A percentile compares a stretch with the other conserved stretches of the same genome.
Conservation (phyloP, 2,888 invertebrate species). For the Orthosia cruda region DNA sequence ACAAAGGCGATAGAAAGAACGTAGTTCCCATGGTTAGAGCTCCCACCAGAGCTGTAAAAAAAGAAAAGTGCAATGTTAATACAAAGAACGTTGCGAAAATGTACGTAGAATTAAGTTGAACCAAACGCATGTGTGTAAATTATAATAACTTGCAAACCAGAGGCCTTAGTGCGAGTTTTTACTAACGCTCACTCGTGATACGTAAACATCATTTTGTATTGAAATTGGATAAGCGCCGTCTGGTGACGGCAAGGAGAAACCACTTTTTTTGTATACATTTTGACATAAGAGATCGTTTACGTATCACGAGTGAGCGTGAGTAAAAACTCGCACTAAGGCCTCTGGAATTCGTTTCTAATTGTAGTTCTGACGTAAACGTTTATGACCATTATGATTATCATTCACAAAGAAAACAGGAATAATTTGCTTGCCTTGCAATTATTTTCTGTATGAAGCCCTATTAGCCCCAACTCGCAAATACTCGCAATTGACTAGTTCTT, state of each 20-base stretch:
- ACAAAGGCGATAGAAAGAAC: constrained; percentile 97
- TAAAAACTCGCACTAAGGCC: too few relatives aligned
- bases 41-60: constrained; percentile 97
- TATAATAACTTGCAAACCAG: constrained; percentile 9
- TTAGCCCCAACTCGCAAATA: constrained; percentile 16
- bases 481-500: constrained; percentile 44
- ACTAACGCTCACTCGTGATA: too few relatives aligned
- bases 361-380: constrained; percentile 9
- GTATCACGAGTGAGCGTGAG: too few relatives aligned
- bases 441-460: neutral
- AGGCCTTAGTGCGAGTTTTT: too few relatives aligned
- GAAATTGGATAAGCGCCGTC: too few relatives aligned
- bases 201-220: too few relatives aligned
- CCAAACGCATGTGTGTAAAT: neutral
- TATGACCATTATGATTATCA: constrained; percentile 9
- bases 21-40: constrained; percentile 97
- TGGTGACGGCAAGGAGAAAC: too few relatives aligned
- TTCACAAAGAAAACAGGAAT: constrained; percentile 11
- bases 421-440: constrained; percentile 22
- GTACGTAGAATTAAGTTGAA: neutral
- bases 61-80: constrained; percentile 66
- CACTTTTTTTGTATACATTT: too few relatives aligned
- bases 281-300: too few relatives aligned
- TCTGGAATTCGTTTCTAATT: neutral
- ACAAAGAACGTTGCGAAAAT: neutral